phyloP scores from a whole-genome alignment of 1,140 invertebrate genomes.

The Heliconius hermathena region DNA sequence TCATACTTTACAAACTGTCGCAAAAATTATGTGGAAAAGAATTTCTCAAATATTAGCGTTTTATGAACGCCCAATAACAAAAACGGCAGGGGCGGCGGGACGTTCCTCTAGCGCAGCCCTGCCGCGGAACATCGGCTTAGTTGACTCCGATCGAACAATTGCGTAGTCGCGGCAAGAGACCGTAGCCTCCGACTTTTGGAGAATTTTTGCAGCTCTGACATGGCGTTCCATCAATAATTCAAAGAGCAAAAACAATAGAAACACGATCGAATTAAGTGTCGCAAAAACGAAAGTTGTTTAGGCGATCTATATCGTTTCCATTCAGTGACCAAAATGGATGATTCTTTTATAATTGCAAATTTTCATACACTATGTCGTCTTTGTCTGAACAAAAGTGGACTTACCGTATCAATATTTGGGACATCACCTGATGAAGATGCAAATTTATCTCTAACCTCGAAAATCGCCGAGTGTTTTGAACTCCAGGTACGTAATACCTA shows the following conservation, averaged over 20 bases:
- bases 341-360: constrained; percentile 80
- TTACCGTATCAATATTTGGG: constrained; percentile 83
- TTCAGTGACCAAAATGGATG: constrained; percentile 75
- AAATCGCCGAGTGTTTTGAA: constrained; percentile 74
- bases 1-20: not conserved
- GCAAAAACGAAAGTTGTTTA: constrained; percentile 34
- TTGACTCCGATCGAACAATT: constrained; percentile 74
- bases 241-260: constrained; percentile 48
- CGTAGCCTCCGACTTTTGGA: constrained; percentile 50
- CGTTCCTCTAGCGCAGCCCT: constrained; percentile 75
- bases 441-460: constrained; percentile 75
- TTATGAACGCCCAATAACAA: not conserved
- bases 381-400: constrained; percentile 82
- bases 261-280: constrained; percentile 40
- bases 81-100: constrained; percentile 48
- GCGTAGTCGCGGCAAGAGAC: constrained; percentile 65
- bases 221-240: constrained; percentile 47
- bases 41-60: not conserved
- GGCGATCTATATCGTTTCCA: constrained; percentile 43
- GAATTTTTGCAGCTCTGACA: constrained; percentile 32
- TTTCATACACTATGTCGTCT: constrained; percentile 82
- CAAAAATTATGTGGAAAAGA: not conserved
- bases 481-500: constrained; percentile 51
- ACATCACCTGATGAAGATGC: constrained; percentile 66
- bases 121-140: constrained; percentile 64